Evolutionary conservation across 2,797 vertebrate genomes (phyloP).

Genomic region (Poeciliopsis turneri): DNA sequence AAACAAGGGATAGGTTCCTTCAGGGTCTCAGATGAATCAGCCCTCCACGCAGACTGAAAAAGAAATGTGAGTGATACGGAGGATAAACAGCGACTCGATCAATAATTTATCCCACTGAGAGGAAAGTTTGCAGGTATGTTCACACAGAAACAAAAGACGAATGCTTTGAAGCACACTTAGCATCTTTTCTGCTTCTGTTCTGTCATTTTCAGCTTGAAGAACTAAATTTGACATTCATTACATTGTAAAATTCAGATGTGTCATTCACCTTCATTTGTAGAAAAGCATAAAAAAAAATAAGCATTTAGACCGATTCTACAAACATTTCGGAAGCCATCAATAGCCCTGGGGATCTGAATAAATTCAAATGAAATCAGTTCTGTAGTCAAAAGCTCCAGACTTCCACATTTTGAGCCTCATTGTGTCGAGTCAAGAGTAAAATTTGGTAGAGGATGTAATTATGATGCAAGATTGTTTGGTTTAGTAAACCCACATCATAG

Average conservation of each 20-base stretch:
- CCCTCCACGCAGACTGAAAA: constrained; percentile 4
- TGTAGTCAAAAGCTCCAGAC: neutral
- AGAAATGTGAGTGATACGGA: constrained; percentile 1
- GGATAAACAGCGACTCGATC: constrained; percentile 6
- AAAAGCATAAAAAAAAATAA: neutral
- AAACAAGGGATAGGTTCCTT: constrained; percentile 1
- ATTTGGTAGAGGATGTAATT: neutral
- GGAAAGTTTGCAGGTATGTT: neutral
- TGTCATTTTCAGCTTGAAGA: neutral
- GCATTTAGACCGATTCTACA: neutral
- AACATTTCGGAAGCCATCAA: neutral
- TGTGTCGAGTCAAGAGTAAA: neutral
- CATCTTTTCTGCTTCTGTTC: neutral
- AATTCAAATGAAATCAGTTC: neutral
- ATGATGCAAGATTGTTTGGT: neutral
- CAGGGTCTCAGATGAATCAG: constrained; percentile 16
- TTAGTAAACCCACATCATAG: too few species aligned
- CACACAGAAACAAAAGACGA: neutral
- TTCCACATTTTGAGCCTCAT: neutral
- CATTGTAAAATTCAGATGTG: neutral
- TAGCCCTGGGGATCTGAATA: neutral
- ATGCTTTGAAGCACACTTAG: constrained; percentile 2
- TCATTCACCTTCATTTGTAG: neutral
- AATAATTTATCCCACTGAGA: constrained; percentile 4
- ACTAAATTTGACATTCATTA: neutral